phyloP scores from a whole-genome alignment of 2,797 vertebrate genomes.

The Alectoris magna region DNA sequence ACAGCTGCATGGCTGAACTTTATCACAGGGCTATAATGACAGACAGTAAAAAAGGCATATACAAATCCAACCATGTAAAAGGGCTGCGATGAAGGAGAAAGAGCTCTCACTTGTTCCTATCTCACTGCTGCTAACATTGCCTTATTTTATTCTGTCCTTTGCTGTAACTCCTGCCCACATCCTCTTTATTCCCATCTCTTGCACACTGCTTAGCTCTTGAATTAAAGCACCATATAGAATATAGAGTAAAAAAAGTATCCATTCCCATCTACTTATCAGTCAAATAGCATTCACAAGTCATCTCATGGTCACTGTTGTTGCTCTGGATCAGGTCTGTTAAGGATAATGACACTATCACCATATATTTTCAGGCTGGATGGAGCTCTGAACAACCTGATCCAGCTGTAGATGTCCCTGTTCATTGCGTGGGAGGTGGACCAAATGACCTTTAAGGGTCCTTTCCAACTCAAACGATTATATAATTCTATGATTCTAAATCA shows the following conservation, averaged over 20 bases:
- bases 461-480: too few species aligned
- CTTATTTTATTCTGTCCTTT: background rate
- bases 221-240: background rate
- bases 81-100: background rate
- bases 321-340: background rate
- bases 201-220: background rate
- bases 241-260: background rate
- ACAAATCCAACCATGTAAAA: background rate
- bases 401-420: too few species aligned
- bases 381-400: too few species aligned
- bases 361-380: too few species aligned
- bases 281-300: background rate
- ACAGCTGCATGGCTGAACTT: background rate
- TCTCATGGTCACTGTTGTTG: background rate
- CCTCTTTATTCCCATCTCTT: background rate
- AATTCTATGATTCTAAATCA: background rate
- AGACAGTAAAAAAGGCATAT: background rate
- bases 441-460: too few species aligned
- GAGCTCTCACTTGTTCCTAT: accelerated
- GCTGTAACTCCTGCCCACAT: background rate
- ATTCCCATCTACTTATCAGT: background rate
- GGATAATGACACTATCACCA: background rate
- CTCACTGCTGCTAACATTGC: background rate
- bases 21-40: background rate
- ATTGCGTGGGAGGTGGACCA: too few species aligned